Evolutionary conservation across 53 echinoderm and acorn worm species (phyloP), one percentile per base, ranked within the genome.

Genomic region (Pentamera pediparva): DNA sequence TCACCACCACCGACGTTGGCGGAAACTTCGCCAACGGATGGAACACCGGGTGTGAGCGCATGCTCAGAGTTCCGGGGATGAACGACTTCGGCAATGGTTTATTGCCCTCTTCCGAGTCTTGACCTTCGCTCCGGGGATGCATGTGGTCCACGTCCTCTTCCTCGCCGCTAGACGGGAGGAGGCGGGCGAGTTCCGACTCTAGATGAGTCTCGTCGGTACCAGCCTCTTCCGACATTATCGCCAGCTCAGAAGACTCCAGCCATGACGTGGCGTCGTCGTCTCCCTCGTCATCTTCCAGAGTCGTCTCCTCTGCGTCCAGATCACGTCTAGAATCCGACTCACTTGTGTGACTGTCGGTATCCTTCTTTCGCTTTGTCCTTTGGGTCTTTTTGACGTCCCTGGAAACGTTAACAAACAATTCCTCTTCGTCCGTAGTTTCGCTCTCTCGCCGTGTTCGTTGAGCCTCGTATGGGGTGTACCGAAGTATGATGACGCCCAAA

Each of bases 401-500:
- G 13, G 9, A 27, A 27, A 27, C 21, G n/a, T n/a, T n/a, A n/a
- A n/a, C n/a, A n/a, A n/a, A n/a, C n/a, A n/a, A n/a, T 0, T 22
- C 28, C 13, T 57, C 27, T 57, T 57, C 58, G 17, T 57, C 7
- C 13, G 29, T 28, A 2, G 6, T 17, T 57, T 7, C 29, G 1
- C 30, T 15, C 4, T 27, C 58, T 27, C 58, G 58, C n/a, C n/a
- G n/a, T n/a, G n/a, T n/a, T n/a, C n/a, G n/a, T n/a, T n/a, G n/a
- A n/a, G n/a, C n/a, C n/a, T n/a, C n/a, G 29, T 19, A 41, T 20
- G 67, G 67, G 9, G 67, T 67, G 67, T 67, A 67, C 6, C 67
- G 67, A 11, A 67, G 30, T 29, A 67, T 25, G 18, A 67, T 43
- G 26, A 67, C 30, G 21, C 25, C 67, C 6, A 29, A 40, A 26